Evolutionary conservation across 2,888 invertebrate genomes (phyloP), one percentile per base, ranked within the genome.

Genomic region (Phyllotreta cruciferae): DNA sequence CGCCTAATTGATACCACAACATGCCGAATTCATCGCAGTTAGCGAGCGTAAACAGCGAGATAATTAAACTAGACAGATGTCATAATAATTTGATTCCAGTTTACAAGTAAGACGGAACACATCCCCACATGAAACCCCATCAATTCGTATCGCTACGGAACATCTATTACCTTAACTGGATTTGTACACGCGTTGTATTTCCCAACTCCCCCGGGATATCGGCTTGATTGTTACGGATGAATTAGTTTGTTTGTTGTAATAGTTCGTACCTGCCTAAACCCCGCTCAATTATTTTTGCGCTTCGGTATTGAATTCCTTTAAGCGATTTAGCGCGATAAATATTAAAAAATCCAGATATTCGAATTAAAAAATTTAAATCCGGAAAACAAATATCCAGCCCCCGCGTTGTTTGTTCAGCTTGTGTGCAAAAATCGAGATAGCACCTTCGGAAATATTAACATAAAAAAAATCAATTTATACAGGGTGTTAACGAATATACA

Each of bases 41-140:
- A 24, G 24, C 4, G 24, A 24, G 24, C 24, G 37, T 41, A 58
- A 13, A 57, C 47, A 39, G 24, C 6, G 38, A 52, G 42, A 57
- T 62, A 57, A 62, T 62, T 57, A 35, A 53, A 45, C 8, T 6
- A 47, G 39, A 53, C 57, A 57, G 24, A 47, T 62, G 62, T 53
- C 53, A 62, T 47, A 53, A 57, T 57, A 37, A 56, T 57, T 57
- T 45, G 62, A 57, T 57, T 57, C 36, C 38, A 45, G 45, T 37
- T 44, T 37, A n/a, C 14, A 50, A 62, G 10, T 57, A 54, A 66
- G 65, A 62, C 56, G 52, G 55, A 60, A 62, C 45, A 62, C 49
- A 63, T 63, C 55, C 24, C 24, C 38, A 53, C 53, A 42, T 54
- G 56, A 63, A 37, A 49, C 39, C 35, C 60, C 39, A 56, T 56